Percentiles rank a stretch among this genome's conserved stretches.
phyloP scores from a whole-genome alignment of 2,888 invertebrate species.

The Euphydryas editha region DNA sequence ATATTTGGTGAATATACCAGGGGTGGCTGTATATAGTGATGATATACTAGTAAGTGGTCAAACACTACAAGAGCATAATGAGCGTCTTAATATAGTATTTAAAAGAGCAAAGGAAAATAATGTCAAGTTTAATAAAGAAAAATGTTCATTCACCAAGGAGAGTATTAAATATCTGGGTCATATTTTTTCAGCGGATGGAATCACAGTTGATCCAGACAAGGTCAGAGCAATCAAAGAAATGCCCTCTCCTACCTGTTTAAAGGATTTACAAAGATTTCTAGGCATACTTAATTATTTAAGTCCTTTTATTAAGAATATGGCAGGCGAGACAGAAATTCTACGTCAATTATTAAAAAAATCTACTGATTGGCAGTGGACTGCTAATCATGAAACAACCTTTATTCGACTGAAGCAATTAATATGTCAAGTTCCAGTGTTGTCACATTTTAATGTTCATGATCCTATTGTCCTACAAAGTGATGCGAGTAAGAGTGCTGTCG shows the following conservation, averaged over 20 bases:
- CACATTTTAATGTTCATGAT: slow-evolving; percentile 12
- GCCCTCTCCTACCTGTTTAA: slow-evolving; percentile 24
- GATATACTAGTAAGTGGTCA: slow-evolving; percentile 7
- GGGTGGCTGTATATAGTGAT: slow-evolving; percentile 9
- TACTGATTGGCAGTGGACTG: slow-evolving; percentile 31
- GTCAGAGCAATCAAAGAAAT: slow-evolving; percentile 37
- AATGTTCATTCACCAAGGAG: slow-evolving; percentile 19
- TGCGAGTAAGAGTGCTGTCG: slow-evolving; percentile 36
- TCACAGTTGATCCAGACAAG: slow-evolving; percentile 38
- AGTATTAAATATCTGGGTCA: slow-evolving; percentile 44
- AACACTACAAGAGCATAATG: slow-evolving; percentile 11
- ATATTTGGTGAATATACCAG: background rate
- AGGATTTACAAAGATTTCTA: slow-evolving; percentile 30
- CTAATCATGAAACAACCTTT: slow-evolving; percentile 18
- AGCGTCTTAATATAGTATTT: background rate
- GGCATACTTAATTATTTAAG: slow-evolving; percentile 37
- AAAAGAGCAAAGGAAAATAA: background rate
- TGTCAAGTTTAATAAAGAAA: slow-evolving; percentile 22
- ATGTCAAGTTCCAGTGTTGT: background rate
- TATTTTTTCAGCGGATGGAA: slow-evolving; percentile 38
- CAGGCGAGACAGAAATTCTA: background rate
- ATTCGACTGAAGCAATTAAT: background rate
- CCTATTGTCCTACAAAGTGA: slow-evolving; percentile 30
- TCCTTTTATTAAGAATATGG: no score
- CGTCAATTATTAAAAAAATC: slow-evolving; percentile 33